Percentiles rank a stretch among this genome's conserved stretches.
phyloP scores from a whole-genome alignment of 30 jellyfish, hydroid and myxozoan species.

The Pseudorhiza aurosa region DNA sequence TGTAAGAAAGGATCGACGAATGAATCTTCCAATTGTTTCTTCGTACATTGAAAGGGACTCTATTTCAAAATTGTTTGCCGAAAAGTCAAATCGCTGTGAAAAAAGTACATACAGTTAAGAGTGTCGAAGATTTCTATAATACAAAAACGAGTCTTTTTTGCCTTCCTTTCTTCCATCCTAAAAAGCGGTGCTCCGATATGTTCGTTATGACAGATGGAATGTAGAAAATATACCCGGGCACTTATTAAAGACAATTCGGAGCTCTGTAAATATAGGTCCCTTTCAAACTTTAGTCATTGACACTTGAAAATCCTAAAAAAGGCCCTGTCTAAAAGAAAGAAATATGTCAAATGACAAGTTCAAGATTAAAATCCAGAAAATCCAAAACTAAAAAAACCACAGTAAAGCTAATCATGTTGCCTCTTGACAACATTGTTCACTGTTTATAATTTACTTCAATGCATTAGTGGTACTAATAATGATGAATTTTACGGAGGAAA shows the following conservation, averaged over 20 bases:
- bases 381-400: too few relatives aligned
- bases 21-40: slow-evolving; percentile 15
- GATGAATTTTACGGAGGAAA: too few relatives aligned
- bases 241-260: slow-evolving; percentile 20
- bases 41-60: slow-evolving; percentile 9
- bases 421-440: too few relatives aligned
- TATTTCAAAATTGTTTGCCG: background rate
- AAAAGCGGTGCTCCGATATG: background rate
- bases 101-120: background rate
- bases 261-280: slow-evolving; percentile 23
- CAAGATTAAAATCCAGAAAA: too few relatives aligned
- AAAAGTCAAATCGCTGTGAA: background rate
- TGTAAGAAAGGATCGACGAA: slow-evolving; percentile 23
- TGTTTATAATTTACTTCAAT: too few relatives aligned
- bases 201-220: slow-evolving; percentile 3
- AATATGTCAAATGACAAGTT: too few relatives aligned
- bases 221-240: background rate
- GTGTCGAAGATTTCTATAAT: background rate
- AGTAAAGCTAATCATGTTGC: too few relatives aligned
- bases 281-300: background rate
- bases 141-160: background rate
- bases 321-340: too few relatives aligned
- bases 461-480: too few relatives aligned
- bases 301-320: slow-evolving; percentile 20
- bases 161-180: background rate